Conservation (phyloP, 2,797 vertebrate genomes). For the Sternarchorhynchus goeldii region DNA sequence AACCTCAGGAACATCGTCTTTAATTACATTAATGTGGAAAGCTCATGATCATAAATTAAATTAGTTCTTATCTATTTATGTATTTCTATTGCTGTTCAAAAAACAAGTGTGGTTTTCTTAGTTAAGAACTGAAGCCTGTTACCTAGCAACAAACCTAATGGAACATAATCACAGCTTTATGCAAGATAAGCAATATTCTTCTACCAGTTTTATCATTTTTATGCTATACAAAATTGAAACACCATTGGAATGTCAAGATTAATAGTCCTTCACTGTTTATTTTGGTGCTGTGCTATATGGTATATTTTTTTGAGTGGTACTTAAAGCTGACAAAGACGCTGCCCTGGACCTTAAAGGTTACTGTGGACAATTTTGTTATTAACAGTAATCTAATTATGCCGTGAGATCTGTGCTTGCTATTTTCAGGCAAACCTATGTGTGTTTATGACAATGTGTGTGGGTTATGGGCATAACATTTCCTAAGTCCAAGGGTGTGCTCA, state of each 20-base stretch:
- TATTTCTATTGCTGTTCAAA: background rate
- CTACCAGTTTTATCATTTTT: background rate
- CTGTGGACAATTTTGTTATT: slow-evolving; percentile 15
- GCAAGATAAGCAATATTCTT: background rate
- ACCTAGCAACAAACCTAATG: background rate
- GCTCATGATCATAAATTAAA: background rate
- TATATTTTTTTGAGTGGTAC: too few species aligned
- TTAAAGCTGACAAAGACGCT: too few species aligned
- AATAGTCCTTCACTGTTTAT: slow-evolving; percentile 8
- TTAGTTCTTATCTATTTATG: background rate
- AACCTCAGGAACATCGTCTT: background rate
- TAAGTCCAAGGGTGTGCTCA: slow-evolving; percentile 11
- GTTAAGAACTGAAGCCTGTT: background rate
- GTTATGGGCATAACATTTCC: slow-evolving; percentile 4
- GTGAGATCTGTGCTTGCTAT: background rate
- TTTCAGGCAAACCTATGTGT: slow-evolving; percentile 18
- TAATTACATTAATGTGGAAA: background rate
- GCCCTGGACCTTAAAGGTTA: background rate
- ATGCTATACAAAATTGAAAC: background rate
- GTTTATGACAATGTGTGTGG: background rate
- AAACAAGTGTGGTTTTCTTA: background rate
- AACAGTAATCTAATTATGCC: background rate
- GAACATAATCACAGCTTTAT: background rate
- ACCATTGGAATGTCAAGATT: background rate
- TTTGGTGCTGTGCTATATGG: background rate